These are phyloP conservation scores for Coregonus clupeaformis DNA, from an alignment of 2,113 vertebrate species.

Conservation along the genomic window DNA sequence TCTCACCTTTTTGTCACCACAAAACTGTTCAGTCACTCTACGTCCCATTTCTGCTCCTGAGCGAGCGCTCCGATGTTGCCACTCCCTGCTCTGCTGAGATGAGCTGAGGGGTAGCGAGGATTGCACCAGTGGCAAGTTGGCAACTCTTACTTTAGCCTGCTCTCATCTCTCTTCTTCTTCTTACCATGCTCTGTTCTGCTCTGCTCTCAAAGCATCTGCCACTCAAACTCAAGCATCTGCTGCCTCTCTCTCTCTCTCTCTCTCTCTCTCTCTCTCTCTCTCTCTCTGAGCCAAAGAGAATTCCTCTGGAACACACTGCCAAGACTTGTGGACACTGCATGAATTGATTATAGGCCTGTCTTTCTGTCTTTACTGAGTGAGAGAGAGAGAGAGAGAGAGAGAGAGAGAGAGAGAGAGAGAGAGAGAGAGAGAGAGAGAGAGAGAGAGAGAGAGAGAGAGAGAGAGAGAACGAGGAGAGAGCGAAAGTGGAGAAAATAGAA, in stretches of 20 bases:
- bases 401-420: not conserved
- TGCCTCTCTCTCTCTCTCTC: conserved; percentile 45
- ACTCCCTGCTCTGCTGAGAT: not conserved
- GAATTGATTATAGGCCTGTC: conserved; percentile 44
- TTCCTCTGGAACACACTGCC: conserved; percentile 45
- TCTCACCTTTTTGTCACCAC: not conserved
- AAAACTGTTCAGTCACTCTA: not conserved
- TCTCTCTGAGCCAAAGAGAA: conserved; percentile 42
- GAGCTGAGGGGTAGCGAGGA: no score
- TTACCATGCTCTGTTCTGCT: no score
- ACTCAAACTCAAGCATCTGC: not conserved
- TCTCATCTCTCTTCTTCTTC: no score
- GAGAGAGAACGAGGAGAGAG: not conserved
- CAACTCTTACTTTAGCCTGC: no score
- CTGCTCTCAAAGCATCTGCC: no score
- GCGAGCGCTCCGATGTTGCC: not conserved
- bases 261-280: conserved; percentile 39
- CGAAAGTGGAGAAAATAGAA: not conserved
- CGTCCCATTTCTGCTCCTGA: not conserved
- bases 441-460: conserved; percentile 30
- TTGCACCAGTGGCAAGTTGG: no score
- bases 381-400: conserved; percentile 12
- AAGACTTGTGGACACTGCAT: conserved; percentile 50
- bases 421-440: conserved; percentile 9
- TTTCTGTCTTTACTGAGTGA: conserved; percentile 10